A percentile compares a stretch with the other conserved stretches of the same genome.
phyloP scores from a whole-genome alignment of 2,113 vertebrate species.

The Istiophorus platypterus region DNA sequence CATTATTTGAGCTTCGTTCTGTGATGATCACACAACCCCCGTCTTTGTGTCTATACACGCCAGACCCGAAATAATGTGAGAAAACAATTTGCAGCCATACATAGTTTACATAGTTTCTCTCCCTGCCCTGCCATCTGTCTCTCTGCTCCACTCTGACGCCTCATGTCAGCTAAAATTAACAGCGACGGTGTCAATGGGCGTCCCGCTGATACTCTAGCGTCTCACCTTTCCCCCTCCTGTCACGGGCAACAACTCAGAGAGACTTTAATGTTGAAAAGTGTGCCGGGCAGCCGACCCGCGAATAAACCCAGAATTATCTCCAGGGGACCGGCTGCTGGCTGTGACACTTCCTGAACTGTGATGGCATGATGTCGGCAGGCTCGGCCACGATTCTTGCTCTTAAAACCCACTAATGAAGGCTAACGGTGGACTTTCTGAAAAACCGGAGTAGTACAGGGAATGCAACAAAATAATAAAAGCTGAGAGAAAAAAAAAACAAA shows the following conservation, averaged over 20 bases:
- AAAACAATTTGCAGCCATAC: conserved; percentile 69
- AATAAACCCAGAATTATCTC: conserved; percentile 16
- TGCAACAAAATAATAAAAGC: neutral
- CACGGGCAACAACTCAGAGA: conserved; percentile 12
- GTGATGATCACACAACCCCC: conserved; percentile 62
- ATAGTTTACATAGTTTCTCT: conserved; percentile 31
- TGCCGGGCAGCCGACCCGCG: conserved; percentile 1
- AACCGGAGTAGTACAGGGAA: neutral
- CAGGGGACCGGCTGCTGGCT: conserved; percentile 18
- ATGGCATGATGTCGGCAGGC: conserved; percentile 25
- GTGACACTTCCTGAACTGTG: conserved; percentile 36
- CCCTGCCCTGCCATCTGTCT: conserved; percentile 63
- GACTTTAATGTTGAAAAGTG: neutral
- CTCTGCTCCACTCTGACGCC: conserved; percentile 40
- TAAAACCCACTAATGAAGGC: neutral
- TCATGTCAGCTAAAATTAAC: conserved; percentile 62
- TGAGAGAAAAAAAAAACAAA: neutral
- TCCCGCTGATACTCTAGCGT: conserved; percentile 30
- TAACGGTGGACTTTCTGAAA: neutral
- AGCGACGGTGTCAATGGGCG: conserved; percentile 55
- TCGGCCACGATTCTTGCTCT: neutral
- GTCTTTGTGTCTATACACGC: conserved; percentile 35
- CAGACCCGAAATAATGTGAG: conserved; percentile 68
- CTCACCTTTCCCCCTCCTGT: conserved; percentile 47
- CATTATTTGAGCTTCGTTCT: conserved; percentile 39